Evolutionary conservation across 2,888 invertebrate species (phyloP).

Genomic region (Drosophila greeni): DNA sequence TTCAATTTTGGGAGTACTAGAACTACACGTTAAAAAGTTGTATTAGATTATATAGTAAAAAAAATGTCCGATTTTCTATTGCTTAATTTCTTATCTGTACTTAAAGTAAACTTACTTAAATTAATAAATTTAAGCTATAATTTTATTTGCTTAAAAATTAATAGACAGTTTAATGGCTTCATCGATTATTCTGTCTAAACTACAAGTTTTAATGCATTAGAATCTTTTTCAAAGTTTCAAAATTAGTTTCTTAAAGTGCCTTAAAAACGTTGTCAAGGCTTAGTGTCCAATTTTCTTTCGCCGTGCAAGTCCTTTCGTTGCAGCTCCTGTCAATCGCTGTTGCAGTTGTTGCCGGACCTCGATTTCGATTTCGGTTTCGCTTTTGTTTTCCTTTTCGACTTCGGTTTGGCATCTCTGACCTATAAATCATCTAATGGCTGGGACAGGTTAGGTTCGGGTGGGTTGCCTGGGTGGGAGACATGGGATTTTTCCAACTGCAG

Average conservation of each 20-base stretch:
- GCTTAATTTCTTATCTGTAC: neutral
- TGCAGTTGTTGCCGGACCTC: slow-evolving; percentile 55
- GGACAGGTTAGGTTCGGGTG: slow-evolving; percentile 42
- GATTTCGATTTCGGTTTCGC: slow-evolving; percentile 57
- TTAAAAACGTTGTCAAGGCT: neutral
- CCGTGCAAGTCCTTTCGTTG: slow-evolving; percentile 2
- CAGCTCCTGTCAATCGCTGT: slow-evolving; percentile 50
- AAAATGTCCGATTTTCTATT: too few relatives aligned
- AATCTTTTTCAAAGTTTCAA: neutral
- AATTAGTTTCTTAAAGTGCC: neutral
- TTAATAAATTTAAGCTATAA: too few relatives aligned
- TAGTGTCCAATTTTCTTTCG: neutral
- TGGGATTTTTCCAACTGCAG: slow-evolving; percentile 1
- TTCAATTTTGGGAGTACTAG: slow-evolving; percentile 40
- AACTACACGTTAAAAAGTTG: neutral
- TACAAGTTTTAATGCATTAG: neutral
- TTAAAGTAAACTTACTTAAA: neutral
- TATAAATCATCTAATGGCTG: slow-evolving; percentile 70
- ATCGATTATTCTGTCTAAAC: neutral
- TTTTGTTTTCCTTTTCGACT: slow-evolving; percentile 55
- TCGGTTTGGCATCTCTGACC: slow-evolving; percentile 54
- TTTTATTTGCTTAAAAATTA: too few relatives aligned
- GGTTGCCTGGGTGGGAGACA: slow-evolving; percentile 11
- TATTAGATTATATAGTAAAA: too few relatives aligned
- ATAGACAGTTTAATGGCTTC: neutral